phyloP scores from a whole-genome alignment of 92 coral and sea anemone species.

The Epizoanthus fatuus region DNA sequence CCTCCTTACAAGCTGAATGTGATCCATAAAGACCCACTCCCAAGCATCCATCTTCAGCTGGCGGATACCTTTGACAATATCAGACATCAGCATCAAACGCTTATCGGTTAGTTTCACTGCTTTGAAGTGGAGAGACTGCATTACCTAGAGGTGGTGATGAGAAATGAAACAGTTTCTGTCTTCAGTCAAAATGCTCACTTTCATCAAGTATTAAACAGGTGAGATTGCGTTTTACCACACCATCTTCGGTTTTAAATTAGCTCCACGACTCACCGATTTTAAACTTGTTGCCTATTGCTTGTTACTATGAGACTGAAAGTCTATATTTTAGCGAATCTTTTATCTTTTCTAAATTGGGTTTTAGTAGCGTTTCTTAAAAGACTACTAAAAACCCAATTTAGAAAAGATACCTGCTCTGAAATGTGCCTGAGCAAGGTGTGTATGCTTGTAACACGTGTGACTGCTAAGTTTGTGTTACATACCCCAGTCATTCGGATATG shows the following conservation, averaged over 20 bases:
- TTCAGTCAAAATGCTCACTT: too few relatives aligned
- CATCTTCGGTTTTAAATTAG: too few relatives aligned
- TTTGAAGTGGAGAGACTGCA: background rate
- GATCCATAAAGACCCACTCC: constrained; percentile 5
- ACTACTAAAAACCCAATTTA: too few relatives aligned
- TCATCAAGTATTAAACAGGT: too few relatives aligned
- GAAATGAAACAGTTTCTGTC: background rate
- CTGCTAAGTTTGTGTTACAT: background rate
- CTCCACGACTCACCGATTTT: too few relatives aligned
- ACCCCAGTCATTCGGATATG: background rate
- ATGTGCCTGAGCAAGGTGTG: background rate
- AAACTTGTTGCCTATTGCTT: too few relatives aligned
- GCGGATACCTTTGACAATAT: constrained; percentile 9
- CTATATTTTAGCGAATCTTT: too few relatives aligned
- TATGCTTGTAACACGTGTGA: background rate
- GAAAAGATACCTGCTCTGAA: too few relatives aligned
- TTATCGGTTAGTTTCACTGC: constrained; percentile 1
- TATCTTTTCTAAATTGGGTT: too few relatives aligned
- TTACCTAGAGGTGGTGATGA: background rate
- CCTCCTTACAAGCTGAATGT: constrained; percentile 16
- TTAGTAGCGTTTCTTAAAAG: too few relatives aligned
- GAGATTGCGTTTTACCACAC: too few relatives aligned
- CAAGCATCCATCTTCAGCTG: constrained; percentile 4
- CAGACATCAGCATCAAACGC: background rate
- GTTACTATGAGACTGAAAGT: too few relatives aligned